Conservation (phyloP, 2,888 invertebrate species). For the Erebia palarica region DNA sequence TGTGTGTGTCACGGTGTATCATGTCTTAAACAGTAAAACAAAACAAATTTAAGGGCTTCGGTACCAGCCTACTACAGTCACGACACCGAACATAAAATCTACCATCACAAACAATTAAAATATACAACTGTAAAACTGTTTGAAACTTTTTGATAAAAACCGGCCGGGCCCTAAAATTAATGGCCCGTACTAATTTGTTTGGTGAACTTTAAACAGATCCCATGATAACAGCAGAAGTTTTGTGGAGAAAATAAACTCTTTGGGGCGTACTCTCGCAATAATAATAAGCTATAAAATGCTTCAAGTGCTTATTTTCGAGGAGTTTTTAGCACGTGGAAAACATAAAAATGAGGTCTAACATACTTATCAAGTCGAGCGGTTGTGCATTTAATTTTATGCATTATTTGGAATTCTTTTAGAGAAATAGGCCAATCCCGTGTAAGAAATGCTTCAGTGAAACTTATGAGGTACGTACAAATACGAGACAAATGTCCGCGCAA, state of each 20-base stretch:
- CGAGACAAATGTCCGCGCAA: no score
- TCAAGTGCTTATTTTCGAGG: not conserved
- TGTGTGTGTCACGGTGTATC: no score
- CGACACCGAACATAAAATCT: conserved; percentile 23
- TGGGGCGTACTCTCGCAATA: conserved; percentile 13
- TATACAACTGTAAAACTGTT: conserved; percentile 37
- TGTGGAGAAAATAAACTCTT: conserved; percentile 28
- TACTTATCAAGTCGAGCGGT: no score
- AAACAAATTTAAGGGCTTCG: conserved; percentile 27
- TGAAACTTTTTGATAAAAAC: conserved; percentile 39
- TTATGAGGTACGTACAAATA: no score
- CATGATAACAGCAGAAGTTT: conserved; percentile 40
- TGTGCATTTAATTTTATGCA: no score
- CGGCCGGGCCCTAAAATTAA: conserved; percentile 38
- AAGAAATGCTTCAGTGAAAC: no score
- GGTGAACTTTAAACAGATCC: conserved; percentile 39
- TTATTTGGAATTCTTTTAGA: no score
- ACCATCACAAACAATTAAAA: conserved; percentile 29
- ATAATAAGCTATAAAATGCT: conserved; percentile 8
- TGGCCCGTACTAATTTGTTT: conserved; percentile 40
- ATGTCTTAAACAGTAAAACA: conserved; percentile 8
- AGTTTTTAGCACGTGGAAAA: not conserved
- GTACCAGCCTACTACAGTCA: conserved; percentile 32
- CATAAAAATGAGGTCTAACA: no score
- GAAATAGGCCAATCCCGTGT: no score